Percentiles rank a stretch among this genome's conserved stretches.
Evolutionary conservation across 2,797 vertebrate species (phyloP).

Genomic region (Syngnathus rostellatus): DNA sequence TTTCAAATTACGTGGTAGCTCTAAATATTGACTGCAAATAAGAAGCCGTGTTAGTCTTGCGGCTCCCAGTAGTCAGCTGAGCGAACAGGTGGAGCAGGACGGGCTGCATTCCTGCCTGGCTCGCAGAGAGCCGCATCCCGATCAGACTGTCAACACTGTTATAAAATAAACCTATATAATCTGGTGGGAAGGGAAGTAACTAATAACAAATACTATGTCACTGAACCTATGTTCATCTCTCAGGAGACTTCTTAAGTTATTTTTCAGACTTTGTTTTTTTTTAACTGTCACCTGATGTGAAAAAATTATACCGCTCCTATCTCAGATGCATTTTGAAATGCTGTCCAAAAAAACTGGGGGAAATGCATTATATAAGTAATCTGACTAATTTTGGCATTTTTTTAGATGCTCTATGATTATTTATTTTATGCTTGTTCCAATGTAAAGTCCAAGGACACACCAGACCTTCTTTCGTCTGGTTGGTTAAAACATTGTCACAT

Average conservation of each 20-base stretch:
- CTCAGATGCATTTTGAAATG: too few species aligned
- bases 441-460: constrained; percentile 19
- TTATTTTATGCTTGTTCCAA: constrained; percentile 13
- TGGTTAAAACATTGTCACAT: background rate
- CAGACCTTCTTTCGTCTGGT: background rate
- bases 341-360: too few species aligned
- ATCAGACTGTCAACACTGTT: background rate
- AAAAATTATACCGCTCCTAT: too few species aligned
- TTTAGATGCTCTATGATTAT: background rate
- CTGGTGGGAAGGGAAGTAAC: too few species aligned
- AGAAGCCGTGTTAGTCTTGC: background rate
- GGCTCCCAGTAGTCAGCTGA: constrained; percentile 9
- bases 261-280: background rate
- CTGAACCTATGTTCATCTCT: too few species aligned
- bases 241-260: background rate
- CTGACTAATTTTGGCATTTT: background rate
- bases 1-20: background rate
- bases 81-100: constrained; percentile 45
- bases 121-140: constrained; percentile 7
- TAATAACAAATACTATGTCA: too few species aligned
- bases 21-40: background rate
- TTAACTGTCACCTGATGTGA: too few species aligned
- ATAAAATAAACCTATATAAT: too few species aligned
- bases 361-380: background rate
- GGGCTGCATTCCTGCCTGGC: constrained; percentile 33